Conservation (phyloP, 1,140 invertebrate genomes). For the Berghia stephanieae region DNA sequence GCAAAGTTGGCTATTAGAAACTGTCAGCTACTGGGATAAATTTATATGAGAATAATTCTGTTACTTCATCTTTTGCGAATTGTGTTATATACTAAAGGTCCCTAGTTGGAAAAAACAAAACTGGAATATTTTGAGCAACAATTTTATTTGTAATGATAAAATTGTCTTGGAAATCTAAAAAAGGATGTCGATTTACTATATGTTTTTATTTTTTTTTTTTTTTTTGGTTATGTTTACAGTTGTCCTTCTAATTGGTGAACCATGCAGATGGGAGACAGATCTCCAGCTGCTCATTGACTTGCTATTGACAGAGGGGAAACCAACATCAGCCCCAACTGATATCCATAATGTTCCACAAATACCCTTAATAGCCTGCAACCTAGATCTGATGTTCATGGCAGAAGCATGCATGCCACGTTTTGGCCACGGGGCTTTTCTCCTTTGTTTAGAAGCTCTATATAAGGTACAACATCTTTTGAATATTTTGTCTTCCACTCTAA, state of each 20-base stretch:
- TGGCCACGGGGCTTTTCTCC: constrained; percentile 66
- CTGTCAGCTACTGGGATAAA: no score
- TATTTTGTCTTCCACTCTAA: neutral
- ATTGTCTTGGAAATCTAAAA: no score
- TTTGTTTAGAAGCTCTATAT: constrained; percentile 65
- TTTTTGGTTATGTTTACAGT: constrained; percentile 60
- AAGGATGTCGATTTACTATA: no score
- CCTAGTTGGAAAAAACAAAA: no score
- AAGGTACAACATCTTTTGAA: constrained; percentile 45
- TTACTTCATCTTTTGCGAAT: no score
- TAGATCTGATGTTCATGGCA: constrained; percentile 67
- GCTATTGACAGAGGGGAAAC: constrained; percentile 74
- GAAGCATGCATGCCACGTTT: constrained; percentile 67
- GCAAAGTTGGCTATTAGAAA: no score
- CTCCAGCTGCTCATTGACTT: constrained; percentile 76
- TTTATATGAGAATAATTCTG: no score
- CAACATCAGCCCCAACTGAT: constrained; percentile 59
- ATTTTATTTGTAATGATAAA: no score
- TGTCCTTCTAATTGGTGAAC: constrained; percentile 66
- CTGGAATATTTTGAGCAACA: no score
- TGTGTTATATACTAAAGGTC: no score
- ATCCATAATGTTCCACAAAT: constrained; percentile 73
- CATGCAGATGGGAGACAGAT: constrained; percentile 66
- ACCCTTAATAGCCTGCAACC: constrained; percentile 67
- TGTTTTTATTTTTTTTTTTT: neutral